phyloP scores from a whole-genome alignment of 2,113 vertebrate genomes.

The Arenaria interpres region DNA sequence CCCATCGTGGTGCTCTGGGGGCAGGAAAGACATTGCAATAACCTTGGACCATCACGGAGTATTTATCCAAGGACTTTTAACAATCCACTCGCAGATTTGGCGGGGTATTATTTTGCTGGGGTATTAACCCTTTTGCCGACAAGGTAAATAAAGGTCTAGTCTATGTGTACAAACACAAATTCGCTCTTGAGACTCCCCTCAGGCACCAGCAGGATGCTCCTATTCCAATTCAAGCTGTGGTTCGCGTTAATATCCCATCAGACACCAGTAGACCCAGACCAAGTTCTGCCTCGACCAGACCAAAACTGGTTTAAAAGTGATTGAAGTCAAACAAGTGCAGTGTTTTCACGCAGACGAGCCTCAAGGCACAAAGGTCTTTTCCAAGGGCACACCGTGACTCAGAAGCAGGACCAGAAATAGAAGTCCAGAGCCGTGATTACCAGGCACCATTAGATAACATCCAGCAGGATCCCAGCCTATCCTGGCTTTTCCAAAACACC shows the following conservation, averaged over 20 bases:
- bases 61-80: neutral
- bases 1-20: neutral
- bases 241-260: neutral
- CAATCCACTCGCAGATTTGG: neutral
- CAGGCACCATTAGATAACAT: neutral
- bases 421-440: neutral
- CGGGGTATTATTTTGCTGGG: neutral
- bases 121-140: neutral
- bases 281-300: neutral
- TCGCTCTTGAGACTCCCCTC: neutral
- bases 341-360: neutral
- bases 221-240: neutral
- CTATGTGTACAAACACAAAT: rapidly evolving
- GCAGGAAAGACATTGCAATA: neutral
- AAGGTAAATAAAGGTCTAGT: neutral
- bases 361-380: constrained; percentile 40
- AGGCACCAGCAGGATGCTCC: neutral
- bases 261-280: neutral
- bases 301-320: neutral
- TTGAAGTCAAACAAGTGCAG: neutral
- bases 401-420: neutral
- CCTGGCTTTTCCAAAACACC: neutral
- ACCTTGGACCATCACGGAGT: rapidly evolving
- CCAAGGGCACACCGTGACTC: constrained; percentile 40
- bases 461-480: neutral